Evolutionary conservation across 2,113 vertebrate species (phyloP).

Genomic region (Microtus pennsylvanicus): DNA sequence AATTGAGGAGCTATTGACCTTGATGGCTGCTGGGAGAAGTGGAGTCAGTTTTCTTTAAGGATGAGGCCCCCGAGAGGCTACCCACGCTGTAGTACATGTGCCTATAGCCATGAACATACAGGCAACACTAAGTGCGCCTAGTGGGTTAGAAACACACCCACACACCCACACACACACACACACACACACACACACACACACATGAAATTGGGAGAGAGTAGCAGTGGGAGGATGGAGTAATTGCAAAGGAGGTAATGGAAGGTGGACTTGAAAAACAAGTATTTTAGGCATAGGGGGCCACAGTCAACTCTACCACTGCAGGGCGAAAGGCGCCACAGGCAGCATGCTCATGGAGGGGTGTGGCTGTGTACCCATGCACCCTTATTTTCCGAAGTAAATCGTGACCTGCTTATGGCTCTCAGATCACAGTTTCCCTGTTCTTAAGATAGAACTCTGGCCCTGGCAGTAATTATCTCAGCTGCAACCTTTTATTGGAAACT

Average conservation of each 20-base stretch:
- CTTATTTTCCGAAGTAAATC: neutral
- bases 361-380: neutral
- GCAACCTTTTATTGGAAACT: neutral
- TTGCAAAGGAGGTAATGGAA: neutral
- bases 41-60: neutral
- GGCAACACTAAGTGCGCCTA: neutral
- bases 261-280: neutral
- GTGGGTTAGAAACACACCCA: neutral
- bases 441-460: neutral
- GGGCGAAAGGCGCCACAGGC: neutral
- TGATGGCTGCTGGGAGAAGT: neutral
- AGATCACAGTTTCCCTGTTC: neutral
- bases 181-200: neutral
- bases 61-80: neutral
- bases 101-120: too few species aligned
- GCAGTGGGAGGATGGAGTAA: neutral
- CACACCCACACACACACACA: too few species aligned
- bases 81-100: neutral
- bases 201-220: neutral
- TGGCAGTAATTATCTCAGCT: neutral
- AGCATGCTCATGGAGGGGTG: neutral
- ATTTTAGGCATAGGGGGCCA: neutral
- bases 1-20: neutral
- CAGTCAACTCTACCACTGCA: neutral
- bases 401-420: neutral